Evolutionary conservation across 2,113 vertebrate species (phyloP), one percentile per base, ranked within the genome.

Genomic region (Ceratotherium simum): DNA sequence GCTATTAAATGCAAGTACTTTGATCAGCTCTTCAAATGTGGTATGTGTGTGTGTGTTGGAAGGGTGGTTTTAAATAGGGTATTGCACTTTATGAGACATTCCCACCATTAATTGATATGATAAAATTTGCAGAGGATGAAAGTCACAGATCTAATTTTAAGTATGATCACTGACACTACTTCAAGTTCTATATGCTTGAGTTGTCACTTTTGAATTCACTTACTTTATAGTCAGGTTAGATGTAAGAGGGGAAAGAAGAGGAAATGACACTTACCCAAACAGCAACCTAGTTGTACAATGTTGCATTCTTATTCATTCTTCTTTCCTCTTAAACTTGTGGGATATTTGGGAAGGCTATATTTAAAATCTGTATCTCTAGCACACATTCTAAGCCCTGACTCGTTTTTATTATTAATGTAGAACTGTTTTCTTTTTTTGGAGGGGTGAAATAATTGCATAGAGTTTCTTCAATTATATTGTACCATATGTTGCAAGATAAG

Each of bases 401-500:
- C 39, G 42, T 90, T 95, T 94, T 97, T 96, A 98, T 96, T 98
- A 96, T 93, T 96, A 94, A 93, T 84, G 67, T 39, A 88, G 67
- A 90, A 72, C 56, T 76, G 64, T 95, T 98, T 97, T 92, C 85
- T 94, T 95, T 95, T 90, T 85, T 76, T 90, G 87, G 88, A 75
- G 95, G 89, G 89, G 93, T 97, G 93, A 98, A 98, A 95, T 97
- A 93, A 91, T 98, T 89, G 85, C 94, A 97, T 56, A 95, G 81
- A 85, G 23, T 95, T 91, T 96, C 95, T 94, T 97, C 95, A 93
- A 70, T 96, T 97, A 97, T 81, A 93, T 96, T 89, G 94, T 92
- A 76, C 97, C 96, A 95, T 95, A 97, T 97, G 90, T 95, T 96
- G 81, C 87, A 97, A 97, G 96, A 96, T 96, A 89, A 98, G 88